phyloP scores from a whole-genome alignment of 2,113 vertebrate genomes.

The Scartelaos histophorus region DNA sequence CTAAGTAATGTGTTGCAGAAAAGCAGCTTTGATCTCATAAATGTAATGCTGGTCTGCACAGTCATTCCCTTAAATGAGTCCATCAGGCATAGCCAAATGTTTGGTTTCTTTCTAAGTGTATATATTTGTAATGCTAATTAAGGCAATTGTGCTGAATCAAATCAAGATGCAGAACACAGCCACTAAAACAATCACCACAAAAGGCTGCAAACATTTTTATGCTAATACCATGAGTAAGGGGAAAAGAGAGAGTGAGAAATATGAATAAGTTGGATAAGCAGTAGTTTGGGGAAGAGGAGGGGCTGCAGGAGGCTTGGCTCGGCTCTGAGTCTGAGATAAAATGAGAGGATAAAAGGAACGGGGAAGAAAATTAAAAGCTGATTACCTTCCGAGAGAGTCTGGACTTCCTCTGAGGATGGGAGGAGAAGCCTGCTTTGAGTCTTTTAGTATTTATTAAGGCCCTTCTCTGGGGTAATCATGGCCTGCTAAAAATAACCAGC shows the following conservation, averaged over 20 bases:
- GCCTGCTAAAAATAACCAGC: slow-evolving; percentile 55
- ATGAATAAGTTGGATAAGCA: slow-evolving; percentile 9
- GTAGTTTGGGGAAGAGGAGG: slow-evolving; percentile 23
- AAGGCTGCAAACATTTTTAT: slow-evolving; percentile 61
- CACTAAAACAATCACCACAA: slow-evolving; percentile 67
- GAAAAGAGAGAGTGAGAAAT: slow-evolving; percentile 9
- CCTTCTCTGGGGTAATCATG: slow-evolving; percentile 50
- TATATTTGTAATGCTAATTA: slow-evolving; percentile 73
- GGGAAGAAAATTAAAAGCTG: slow-evolving; percentile 67
- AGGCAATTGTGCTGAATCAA: slow-evolving; percentile 62
- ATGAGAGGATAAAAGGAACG: slow-evolving; percentile 14
- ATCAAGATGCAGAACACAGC: slow-evolving; percentile 68
- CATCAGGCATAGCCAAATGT: slow-evolving; percentile 54
- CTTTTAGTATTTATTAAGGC: slow-evolving; percentile 66
- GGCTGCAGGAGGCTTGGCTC: slow-evolving; percentile 14
- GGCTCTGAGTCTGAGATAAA: slow-evolving; percentile 30
- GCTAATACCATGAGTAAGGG: slow-evolving; percentile 50
- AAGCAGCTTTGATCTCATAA: slow-evolving; percentile 39
- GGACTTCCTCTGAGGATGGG: slow-evolving; percentile 47
- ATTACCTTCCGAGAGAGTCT: slow-evolving; percentile 65
- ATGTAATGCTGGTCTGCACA: slow-evolving; percentile 24
- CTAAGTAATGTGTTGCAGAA: slow-evolving; percentile 26
- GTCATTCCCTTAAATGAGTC: slow-evolving; percentile 44
- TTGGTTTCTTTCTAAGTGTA: slow-evolving; percentile 53
- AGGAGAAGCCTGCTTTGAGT: slow-evolving; percentile 36